Evolutionary conservation across 2,888 invertebrate genomes (phyloP).

Genomic region (Drosophila recens): DNA sequence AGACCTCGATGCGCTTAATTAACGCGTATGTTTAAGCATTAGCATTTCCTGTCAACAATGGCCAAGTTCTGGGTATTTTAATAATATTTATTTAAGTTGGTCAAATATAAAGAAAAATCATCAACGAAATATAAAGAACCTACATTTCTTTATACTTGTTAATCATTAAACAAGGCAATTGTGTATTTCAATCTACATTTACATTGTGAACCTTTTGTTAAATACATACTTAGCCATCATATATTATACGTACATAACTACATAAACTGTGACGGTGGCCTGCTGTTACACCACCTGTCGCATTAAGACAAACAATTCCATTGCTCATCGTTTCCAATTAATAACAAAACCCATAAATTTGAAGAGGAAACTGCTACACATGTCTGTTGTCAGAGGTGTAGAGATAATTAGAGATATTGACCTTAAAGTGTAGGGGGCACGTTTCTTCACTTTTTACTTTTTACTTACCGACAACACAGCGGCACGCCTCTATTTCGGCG

Average conservation of each 20-base stretch:
- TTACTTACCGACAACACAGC: slow-evolving; percentile 78
- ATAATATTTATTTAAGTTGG: neutral
- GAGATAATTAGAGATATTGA: slow-evolving; percentile 73
- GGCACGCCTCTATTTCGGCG: slow-evolving; percentile 67
- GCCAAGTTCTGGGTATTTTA: neutral
- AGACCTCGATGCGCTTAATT: no score
- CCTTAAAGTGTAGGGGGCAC: slow-evolving; percentile 55
- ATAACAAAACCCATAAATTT: slow-evolving; percentile 70
- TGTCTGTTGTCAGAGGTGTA: slow-evolving; percentile 74
- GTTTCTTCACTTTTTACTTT: slow-evolving; percentile 74
- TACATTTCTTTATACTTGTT: slow-evolving; percentile 2
- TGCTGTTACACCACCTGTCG: slow-evolving; percentile 71
- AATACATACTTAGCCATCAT: slow-evolving; percentile 17
- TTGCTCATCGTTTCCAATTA: slow-evolving; percentile 63
- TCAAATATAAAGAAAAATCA: neutral
- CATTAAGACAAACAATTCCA: slow-evolving; percentile 53
- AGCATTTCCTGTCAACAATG: neutral
- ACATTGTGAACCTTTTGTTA: slow-evolving; percentile 14
- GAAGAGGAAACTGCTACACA: slow-evolving; percentile 64
- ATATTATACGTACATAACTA: neutral
- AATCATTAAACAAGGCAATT: slow-evolving; percentile 13
- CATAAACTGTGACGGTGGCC: slow-evolving; percentile 45
- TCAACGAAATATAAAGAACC: neutral
- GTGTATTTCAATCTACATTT: slow-evolving; percentile 20
- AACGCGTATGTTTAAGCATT: neutral